Percentiles rank a stretch among this genome's conserved stretches.
phyloP scores from a whole-genome alignment of 2,888 invertebrate species.

The Melanophora roralis region DNA sequence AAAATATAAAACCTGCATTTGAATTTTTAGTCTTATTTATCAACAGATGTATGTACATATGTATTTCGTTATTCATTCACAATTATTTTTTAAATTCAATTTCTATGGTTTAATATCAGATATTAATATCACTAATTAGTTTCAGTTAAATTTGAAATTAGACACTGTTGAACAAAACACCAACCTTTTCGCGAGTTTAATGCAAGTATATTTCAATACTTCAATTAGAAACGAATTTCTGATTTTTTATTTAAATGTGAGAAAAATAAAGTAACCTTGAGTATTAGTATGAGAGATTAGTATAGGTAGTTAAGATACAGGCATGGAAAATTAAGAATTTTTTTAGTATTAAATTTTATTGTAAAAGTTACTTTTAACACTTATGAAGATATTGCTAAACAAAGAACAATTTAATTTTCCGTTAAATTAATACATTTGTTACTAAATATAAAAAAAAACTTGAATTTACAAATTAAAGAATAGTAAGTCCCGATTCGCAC shows the following conservation, averaged over 20 bases:
- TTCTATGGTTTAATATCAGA: slow-evolving; percentile 31
- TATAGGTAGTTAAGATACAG: no score
- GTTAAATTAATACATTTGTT: no score
- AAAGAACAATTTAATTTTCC: no score
- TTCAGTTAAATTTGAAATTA: slow-evolving; percentile 24
- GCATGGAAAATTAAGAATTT: no score
- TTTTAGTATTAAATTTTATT: no score
- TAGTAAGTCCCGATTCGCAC: no score
- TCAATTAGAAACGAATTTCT: slow-evolving; percentile 36
- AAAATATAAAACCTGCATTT: slow-evolving; percentile 10
- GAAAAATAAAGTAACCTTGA: slow-evolving; percentile 45
- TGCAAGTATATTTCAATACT: slow-evolving; percentile 22
- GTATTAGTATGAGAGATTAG: slow-evolving; percentile 25
- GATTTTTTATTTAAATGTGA: slow-evolving; percentile 27
- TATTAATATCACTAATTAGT: slow-evolving; percentile 26
- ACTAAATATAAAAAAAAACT: no score
- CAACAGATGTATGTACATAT: slow-evolving; percentile 43
- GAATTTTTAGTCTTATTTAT: neutral
- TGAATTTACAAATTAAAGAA: no score
- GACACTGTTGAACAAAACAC: neutral
- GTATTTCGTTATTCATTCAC: no score
- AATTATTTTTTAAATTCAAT: slow-evolving; percentile 7
- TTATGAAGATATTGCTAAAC: no score
- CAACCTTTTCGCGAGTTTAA: slow-evolving; percentile 10
- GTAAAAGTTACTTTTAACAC: no score